A percentile compares a stretch with the other conserved stretches of the same genome.
Evolutionary conservation across 2,797 vertebrate genomes (phyloP).

Genomic region (Cheirogaleus major): DNA sequence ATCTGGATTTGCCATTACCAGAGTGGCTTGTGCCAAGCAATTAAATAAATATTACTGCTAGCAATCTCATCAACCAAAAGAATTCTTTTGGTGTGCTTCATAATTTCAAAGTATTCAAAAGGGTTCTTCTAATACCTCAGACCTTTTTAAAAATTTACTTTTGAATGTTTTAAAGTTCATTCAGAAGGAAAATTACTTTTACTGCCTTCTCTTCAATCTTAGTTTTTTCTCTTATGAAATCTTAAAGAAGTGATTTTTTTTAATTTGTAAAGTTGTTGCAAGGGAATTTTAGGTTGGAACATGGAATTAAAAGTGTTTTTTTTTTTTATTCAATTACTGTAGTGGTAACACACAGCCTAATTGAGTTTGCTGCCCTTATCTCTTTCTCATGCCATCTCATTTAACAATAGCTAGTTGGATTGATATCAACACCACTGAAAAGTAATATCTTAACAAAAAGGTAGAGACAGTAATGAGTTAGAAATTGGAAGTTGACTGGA

Average conservation of each 20-base stretch:
- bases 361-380: background rate
- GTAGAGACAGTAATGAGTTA: background rate
- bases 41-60: background rate
- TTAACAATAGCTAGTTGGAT: background rate
- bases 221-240: background rate
- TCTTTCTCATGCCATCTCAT: background rate
- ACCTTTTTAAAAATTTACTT: background rate
- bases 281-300: background rate
- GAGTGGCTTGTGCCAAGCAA: background rate
- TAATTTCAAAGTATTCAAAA: background rate
- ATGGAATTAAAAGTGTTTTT: background rate
- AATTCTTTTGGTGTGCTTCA: background rate
- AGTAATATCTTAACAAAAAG: background rate
- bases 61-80: background rate
- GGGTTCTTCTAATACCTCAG: background rate
- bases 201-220: background rate
- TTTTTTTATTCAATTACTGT: background rate
- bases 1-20: conserved; percentile 38
- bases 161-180: background rate
- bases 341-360: background rate
- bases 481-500: background rate
- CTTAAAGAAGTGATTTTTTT: background rate
- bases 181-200: background rate
- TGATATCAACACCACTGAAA: background rate
- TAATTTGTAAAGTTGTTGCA: background rate